These are phyloP conservation scores for Microctenopoma lineatum DNA, from an alignment of 2,797 vertebrate species.

Conservation along the genomic window DNA sequence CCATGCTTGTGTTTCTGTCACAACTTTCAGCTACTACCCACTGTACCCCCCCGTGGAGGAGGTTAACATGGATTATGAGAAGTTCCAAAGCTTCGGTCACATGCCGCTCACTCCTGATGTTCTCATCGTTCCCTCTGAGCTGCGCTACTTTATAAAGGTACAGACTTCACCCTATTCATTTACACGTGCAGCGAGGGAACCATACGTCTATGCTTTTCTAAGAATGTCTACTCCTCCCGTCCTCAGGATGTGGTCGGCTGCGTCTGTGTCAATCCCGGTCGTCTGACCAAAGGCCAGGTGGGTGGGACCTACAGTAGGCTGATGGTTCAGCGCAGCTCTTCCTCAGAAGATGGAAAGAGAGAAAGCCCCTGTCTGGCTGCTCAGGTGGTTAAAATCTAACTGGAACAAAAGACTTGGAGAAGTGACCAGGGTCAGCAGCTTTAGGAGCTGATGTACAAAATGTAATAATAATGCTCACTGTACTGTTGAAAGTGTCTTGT, in stretches of 20 bases:
- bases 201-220: background rate
- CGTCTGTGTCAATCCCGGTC: slow-evolving; percentile 92
- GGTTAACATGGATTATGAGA: slow-evolving; percentile 89
- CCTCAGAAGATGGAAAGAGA: slow-evolving; percentile 49
- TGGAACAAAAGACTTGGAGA: slow-evolving; percentile 1
- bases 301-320: slow-evolving; percentile 91
- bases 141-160: slow-evolving; percentile 95
- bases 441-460: slow-evolving; percentile 16
- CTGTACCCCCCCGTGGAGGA: slow-evolving; percentile 92
- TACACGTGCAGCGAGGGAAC: background rate
- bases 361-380: slow-evolving; percentile 84
- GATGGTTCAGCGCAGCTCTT: slow-evolving; percentile 71
- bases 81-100: slow-evolving; percentile 77
- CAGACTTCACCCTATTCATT: background rate
- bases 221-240: background rate
- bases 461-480: slow-evolving; percentile 1
- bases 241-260: slow-evolving; percentile 89
- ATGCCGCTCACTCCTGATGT: slow-evolving; percentile 89
- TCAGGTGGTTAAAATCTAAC: slow-evolving; percentile 92
- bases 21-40: slow-evolving; percentile 88
- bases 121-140: slow-evolving; percentile 90
- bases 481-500: background rate
- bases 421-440: slow-evolving; percentile 2
- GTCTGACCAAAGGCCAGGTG: slow-evolving; percentile 93
- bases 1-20: background rate